Percentiles rank a stretch among this genome's conserved stretches.
Evolutionary conservation across 2,888 invertebrate species (phyloP).

Genomic region (Troides oblongomaculatus): DNA sequence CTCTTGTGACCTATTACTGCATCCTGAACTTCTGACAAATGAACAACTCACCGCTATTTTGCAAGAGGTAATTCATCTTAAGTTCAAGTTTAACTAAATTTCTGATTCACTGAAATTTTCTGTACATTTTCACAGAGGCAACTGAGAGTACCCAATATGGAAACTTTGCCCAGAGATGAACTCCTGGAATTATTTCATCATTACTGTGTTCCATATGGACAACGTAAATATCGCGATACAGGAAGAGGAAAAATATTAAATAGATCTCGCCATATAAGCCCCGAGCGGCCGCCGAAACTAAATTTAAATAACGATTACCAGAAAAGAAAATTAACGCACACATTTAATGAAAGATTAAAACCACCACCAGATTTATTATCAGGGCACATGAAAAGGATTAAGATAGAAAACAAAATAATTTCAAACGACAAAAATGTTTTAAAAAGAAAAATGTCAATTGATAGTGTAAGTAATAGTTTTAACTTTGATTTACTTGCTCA

Average conservation of each 20-base stretch:
- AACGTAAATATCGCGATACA: conserved; percentile 66
- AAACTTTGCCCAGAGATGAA: conserved; percentile 56
- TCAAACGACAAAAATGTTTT: conserved; percentile 38
- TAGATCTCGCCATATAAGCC: conserved; percentile 54
- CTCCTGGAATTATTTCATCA: conserved; percentile 66
- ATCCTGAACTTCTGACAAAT: conserved; percentile 69
- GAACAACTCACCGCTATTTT: conserved; percentile 64
- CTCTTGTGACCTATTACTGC: conserved; percentile 66
- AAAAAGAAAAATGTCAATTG: conserved; percentile 63
- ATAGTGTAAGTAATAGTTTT: conserved; percentile 50
- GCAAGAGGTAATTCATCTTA: conserved; percentile 53
- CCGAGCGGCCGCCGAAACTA: conserved; percentile 44
- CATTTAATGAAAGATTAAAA: conserved; percentile 50
- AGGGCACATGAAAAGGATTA: conserved; percentile 66
- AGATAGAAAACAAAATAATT: conserved; percentile 49
- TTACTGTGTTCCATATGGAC: conserved; percentile 71
- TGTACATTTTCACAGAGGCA: conserved; percentile 56
- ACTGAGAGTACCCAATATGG: conserved; percentile 54
- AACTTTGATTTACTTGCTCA: too few species aligned
- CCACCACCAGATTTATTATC: conserved; percentile 62
- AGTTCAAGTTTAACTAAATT: conserved; percentile 19
- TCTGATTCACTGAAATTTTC: conserved; percentile 16
- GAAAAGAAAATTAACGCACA: conserved; percentile 39
- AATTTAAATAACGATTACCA: conserved; percentile 37
- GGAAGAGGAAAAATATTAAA: conserved; percentile 65